Evolutionary conservation across 2,888 invertebrate genomes (phyloP).

Genomic region (Poecilus cupreus): DNA sequence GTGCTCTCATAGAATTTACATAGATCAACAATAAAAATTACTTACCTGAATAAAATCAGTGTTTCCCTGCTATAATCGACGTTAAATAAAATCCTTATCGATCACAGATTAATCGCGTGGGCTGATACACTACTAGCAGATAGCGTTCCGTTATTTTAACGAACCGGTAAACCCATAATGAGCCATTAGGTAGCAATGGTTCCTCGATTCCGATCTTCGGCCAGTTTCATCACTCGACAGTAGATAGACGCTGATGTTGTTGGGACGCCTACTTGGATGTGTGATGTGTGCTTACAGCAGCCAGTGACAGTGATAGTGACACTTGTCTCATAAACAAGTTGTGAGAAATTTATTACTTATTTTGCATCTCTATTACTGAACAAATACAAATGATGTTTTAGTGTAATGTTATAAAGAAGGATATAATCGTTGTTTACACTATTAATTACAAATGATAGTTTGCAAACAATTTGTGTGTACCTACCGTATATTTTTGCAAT

Average conservation of each 20-base stretch:
- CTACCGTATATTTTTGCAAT: no score
- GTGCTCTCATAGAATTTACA: conserved; percentile 33
- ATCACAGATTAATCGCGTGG: conserved; percentile 41
- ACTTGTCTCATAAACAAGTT: not conserved
- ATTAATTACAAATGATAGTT: no score
- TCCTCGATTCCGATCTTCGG: conserved; percentile 46
- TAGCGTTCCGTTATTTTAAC: conserved; percentile 56
- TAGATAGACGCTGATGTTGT: not conserved
- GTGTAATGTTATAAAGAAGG: no score
- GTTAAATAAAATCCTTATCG: conserved; percentile 36
- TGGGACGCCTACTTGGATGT: not conserved
- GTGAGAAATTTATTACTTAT: not conserved
- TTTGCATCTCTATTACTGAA: not conserved
- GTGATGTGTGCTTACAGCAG: conserved; percentile 3
- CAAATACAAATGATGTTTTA: not conserved
- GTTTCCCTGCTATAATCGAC: conserved; percentile 25
- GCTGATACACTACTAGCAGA: conserved; percentile 46
- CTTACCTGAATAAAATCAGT: conserved; percentile 48
- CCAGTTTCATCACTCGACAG: conserved; percentile 12
- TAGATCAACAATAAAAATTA: conserved; percentile 50
- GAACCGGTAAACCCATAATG: conserved; percentile 55
- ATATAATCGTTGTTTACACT: no score
- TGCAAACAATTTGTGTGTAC: no score
- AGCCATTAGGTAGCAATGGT: conserved; percentile 54
- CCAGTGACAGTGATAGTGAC: conserved; percentile 4